Evolutionary conservation across 2,797 vertebrate species (phyloP), one percentile per base, ranked within the genome.

Genomic region (Chromis chromis): DNA sequence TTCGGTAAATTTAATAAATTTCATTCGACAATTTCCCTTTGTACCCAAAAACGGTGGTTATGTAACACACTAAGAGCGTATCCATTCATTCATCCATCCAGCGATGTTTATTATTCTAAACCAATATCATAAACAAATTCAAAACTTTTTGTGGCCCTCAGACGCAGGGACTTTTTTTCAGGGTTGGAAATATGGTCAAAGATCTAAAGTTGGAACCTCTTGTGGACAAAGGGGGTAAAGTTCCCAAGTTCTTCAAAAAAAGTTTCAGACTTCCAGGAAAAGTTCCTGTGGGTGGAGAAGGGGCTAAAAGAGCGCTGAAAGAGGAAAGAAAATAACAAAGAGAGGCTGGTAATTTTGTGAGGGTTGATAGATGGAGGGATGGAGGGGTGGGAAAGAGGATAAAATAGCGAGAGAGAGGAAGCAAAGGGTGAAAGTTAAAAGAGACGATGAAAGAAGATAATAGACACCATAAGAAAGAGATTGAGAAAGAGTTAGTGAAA

Each of bases 371-470:
- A 79, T 53, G 60, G 62, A 81, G 56, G 61, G 58, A 75, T 44
- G 55, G 52, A 66, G 65, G 12, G 25, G 44, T 63, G 67, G 62
- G 46, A 65, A 74, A 73, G 24, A 42, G 13, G 19, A 49, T 49
- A 21, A 49, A 21, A 49, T 19, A 9, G 46, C 46, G n/a, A n/a
- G n/a, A 55, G 49, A 65, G 58, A 65, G 58, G 55, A 65, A 77
- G 59, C 55, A 52, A 54, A 63, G 28, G 62, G 62, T 70, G 64
- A 81, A 84, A 64, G 60, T 46, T 66, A 70, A 76, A 78, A 67
- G 72, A 78, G 69, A 58, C 2, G 69, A 68, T 65, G 72, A 68
- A 71, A 76, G 70, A 71, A 42, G 72, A 76, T 55, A 53, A 55
- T 25, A 46, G 42, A 52, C 39, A 54, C 25, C 44, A 48, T 27